Evolutionary conservation across 2,888 invertebrate genomes (phyloP).

Genomic region (Ochropleura leucogaster): DNA sequence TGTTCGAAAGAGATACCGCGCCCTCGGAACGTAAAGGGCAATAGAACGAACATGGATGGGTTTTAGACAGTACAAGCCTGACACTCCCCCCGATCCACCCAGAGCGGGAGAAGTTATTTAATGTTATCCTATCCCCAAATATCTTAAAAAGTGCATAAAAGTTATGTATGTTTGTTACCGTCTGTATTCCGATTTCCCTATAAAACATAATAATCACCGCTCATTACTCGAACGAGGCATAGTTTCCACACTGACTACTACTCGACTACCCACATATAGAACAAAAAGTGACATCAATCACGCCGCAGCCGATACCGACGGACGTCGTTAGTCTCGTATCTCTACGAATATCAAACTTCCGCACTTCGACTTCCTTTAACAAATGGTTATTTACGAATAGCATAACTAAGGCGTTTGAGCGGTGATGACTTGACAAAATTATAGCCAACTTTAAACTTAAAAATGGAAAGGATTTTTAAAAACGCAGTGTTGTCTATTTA

Average conservation of each 20-base stretch:
- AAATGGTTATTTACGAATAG: constrained; percentile 55
- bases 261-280: constrained; percentile 24
- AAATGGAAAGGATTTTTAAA: neutral
- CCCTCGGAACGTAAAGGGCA: too few relatives aligned
- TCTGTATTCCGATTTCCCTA: neutral
- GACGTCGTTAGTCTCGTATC: constrained; percentile 69
- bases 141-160: neutral
- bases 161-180: neutral
- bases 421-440: constrained; percentile 30
- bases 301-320: constrained; percentile 62
- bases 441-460: constrained; percentile 3
- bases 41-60: too few relatives aligned
- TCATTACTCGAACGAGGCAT: constrained; percentile 37
- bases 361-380: constrained; percentile 58
- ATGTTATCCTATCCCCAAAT: neutral
- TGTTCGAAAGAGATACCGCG: too few relatives aligned
- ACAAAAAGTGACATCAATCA: constrained; percentile 68
- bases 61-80: too few relatives aligned
- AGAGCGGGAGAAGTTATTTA: too few relatives aligned
- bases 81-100: too few relatives aligned
- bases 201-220: constrained; percentile 11
- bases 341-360: constrained; percentile 61
- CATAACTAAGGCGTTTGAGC: constrained; percentile 27
- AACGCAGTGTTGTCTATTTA: neutral
- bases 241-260: constrained; percentile 35